phyloP scores from a whole-genome alignment of 2,797 vertebrate genomes.

The Pseudochaenichthys georgianus region DNA sequence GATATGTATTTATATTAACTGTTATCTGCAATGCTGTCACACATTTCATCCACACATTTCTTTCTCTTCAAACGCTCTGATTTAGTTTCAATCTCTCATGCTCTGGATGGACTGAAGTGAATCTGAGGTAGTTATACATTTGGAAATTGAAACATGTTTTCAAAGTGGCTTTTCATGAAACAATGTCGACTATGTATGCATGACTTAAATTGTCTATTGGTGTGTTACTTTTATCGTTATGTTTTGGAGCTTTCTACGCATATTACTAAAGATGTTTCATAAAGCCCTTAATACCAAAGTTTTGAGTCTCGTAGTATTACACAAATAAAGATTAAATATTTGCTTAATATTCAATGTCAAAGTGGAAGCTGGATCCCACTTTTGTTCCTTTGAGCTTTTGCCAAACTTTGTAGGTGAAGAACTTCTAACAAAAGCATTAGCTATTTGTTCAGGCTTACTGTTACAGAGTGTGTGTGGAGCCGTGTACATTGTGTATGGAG shows the following conservation, averaged over 20 bases:
- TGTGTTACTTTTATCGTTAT: neutral
- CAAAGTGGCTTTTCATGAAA: neutral
- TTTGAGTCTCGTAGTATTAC: neutral
- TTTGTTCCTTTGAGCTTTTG: conserved; percentile 38
- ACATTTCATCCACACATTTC: neutral
- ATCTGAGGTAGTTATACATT: neutral
- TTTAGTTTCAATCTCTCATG: neutral
- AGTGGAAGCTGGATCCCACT: conserved; percentile 27
- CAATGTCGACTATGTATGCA: neutral
- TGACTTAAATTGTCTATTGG: neutral
- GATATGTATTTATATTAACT: too few relatives aligned
- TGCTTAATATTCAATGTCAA: conserved; percentile 37
- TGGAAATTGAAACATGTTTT: neutral
- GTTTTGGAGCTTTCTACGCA: neutral
- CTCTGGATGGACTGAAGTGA: neutral
- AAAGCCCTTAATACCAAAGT: conserved; percentile 5
- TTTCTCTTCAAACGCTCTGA: neutral
- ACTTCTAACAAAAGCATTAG: conserved; percentile 46
- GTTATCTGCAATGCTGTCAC: too few relatives aligned
- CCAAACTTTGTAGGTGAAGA: conserved; percentile 49
- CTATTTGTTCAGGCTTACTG: conserved; percentile 43
- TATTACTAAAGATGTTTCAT: neutral
- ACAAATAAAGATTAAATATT: conserved; percentile 32
- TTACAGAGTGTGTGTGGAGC: conserved; percentile 30
- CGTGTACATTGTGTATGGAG: too few relatives aligned